phyloP scores from a whole-genome alignment of 1,140 invertebrate genomes.

The Drosophila varians region DNA sequence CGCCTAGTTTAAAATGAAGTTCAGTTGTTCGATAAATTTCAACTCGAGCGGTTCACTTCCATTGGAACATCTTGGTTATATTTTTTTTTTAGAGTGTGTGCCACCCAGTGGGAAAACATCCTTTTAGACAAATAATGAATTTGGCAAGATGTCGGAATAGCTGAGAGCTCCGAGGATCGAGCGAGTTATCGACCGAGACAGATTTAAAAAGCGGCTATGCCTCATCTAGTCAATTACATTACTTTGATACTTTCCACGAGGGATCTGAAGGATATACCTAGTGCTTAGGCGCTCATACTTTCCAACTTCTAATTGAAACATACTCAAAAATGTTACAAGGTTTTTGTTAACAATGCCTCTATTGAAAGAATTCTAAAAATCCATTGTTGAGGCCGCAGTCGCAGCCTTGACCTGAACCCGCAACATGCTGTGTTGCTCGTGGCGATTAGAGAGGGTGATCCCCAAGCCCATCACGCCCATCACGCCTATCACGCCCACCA shows the following conservation, averaged over 20 bases:
- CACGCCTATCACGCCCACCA: background rate
- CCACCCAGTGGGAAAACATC: background rate
- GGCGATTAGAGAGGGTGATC: background rate
- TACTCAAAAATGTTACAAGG: too few relatives aligned
- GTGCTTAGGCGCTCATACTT: too few relatives aligned
- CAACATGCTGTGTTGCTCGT: too few relatives aligned
- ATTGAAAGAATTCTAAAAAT: too few relatives aligned
- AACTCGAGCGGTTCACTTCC: conserved; percentile 61
- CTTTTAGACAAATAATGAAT: conserved; percentile 70
- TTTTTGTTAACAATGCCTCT: too few relatives aligned
- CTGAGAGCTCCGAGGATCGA: conserved; percentile 69
- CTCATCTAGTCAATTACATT: conserved; percentile 83
- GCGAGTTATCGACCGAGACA: conserved; percentile 49
- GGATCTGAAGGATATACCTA: background rate
- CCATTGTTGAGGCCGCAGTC: too few relatives aligned
- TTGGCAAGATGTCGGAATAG: conserved; percentile 84
- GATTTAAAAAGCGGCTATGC: conserved; percentile 70
- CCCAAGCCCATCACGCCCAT: background rate
- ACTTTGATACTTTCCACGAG: conserved; percentile 52
- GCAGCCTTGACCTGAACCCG: background rate
- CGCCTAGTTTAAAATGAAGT: conserved; percentile 39
- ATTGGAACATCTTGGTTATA: background rate
- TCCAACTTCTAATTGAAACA: too few relatives aligned
- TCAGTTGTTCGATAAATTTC: conserved; percentile 72
- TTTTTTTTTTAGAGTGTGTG: conserved; percentile 26